Percentiles rank a stretch among this genome's conserved stretches.
These are phyloP conservation scores for Phytoseiulus persimilis DNA, from an alignment of 2,888 invertebrate genomes.

Conservation along the genomic window DNA sequence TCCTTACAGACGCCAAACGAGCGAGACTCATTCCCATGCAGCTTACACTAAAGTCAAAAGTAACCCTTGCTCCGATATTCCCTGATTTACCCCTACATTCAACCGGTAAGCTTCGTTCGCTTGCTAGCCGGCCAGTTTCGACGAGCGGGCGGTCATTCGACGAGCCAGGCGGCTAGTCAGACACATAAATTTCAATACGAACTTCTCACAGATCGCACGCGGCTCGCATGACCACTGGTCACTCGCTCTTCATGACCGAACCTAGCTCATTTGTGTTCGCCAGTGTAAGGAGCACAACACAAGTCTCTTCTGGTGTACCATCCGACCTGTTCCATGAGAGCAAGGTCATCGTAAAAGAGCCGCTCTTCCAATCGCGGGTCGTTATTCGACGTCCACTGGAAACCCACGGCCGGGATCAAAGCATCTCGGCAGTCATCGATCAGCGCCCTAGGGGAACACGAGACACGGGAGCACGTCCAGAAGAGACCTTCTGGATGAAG, in stretches of 20 bases:
- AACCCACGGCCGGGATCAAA: too few relatives aligned
- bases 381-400: too few relatives aligned
- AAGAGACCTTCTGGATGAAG: too few relatives aligned
- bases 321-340: too few relatives aligned
- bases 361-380: too few relatives aligned
- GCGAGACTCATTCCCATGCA: neutral
- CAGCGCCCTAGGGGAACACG: too few relatives aligned
- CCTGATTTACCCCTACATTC: neutral
- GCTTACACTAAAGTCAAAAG: constrained; percentile 5
- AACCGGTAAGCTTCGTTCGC: neutral
- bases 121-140: neutral
- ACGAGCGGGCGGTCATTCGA: neutral
- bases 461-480: too few relatives aligned
- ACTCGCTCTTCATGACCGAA: neutral
- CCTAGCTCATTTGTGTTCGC: neutral
- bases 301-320: too few relatives aligned
- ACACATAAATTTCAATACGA: constrained; percentile 5
- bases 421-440: too few relatives aligned
- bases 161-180: neutral
- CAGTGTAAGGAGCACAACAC: neutral
- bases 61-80: neutral
- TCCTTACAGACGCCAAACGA: neutral
- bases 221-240: neutral
- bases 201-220: neutral
- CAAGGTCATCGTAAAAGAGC: too few relatives aligned